Evolutionary conservation across 2,797 vertebrate genomes (phyloP).

Genomic region (Nyctalus aviator): DNA sequence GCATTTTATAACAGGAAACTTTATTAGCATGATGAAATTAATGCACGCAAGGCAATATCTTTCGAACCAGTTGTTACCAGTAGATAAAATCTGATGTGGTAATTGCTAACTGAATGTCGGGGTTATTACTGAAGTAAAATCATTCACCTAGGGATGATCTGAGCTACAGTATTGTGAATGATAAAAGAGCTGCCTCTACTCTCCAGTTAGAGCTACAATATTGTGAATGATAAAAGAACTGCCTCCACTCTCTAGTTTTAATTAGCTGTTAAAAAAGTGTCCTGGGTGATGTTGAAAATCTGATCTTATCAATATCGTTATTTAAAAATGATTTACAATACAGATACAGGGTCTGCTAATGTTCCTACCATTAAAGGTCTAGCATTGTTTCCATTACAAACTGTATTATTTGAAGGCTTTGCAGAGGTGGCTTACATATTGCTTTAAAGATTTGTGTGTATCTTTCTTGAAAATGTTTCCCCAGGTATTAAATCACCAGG

Average conservation of each 20-base stretch:
- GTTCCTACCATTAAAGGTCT: conserved; percentile 63
- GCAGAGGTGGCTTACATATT: conserved; percentile 20
- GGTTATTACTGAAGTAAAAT: conserved; percentile 70
- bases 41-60: conserved; percentile 55
- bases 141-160: conserved; percentile 39
- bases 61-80: conserved; percentile 70
- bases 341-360: conserved; percentile 22
- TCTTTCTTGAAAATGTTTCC: background rate
- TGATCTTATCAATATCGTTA: conserved; percentile 50
- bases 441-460: background rate
- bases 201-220: background rate
- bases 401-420: conserved; percentile 44
- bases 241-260: conserved; percentile 33
- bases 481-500: background rate
- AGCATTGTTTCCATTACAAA: background rate
- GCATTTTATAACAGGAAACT: conserved; percentile 73
- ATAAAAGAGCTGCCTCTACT: conserved; percentile 6
- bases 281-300: background rate
- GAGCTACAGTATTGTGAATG: background rate
- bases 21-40: conserved; percentile 77
- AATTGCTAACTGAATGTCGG: conserved; percentile 55
- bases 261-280: conserved; percentile 53
- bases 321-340: conserved; percentile 55
- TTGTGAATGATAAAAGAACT: conserved; percentile 19
- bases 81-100: conserved; percentile 75